A percentile compares a stretch with the other conserved stretches of the same genome.
phyloP scores from a whole-genome alignment of 2,113 vertebrate species.

The Corapipo altera region DNA sequence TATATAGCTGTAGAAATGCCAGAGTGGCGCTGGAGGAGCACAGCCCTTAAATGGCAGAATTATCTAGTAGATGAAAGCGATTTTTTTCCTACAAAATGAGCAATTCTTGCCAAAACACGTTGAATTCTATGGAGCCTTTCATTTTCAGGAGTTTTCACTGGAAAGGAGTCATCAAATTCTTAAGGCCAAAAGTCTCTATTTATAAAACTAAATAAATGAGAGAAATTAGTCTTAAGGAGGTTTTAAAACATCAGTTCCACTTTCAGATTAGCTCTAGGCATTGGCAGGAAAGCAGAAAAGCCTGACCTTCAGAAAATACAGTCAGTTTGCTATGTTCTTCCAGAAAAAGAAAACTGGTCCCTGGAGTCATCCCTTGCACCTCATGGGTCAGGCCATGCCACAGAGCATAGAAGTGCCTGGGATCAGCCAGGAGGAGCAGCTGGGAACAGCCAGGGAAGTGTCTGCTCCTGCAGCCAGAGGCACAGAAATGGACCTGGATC shows the following conservation, averaged over 20 bases:
- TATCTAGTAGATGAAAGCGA: background rate
- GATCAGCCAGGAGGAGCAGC: background rate
- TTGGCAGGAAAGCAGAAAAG: background rate
- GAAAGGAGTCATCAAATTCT: background rate
- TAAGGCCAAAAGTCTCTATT: background rate
- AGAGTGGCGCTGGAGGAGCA: background rate
- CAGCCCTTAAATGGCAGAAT: slow-evolving; percentile 23
- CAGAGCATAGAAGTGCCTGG: rapidly evolving
- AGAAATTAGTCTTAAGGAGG: background rate
- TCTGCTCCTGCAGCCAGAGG: background rate
- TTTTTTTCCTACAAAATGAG: background rate
- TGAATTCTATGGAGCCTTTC: background rate
- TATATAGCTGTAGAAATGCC: slow-evolving; percentile 35
- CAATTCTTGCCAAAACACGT: background rate
- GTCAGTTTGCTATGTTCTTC: background rate
- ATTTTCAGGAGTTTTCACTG: slow-evolving; percentile 1
- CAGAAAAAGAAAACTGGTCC: background rate
- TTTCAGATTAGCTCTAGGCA: background rate
- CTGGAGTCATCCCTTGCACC: background rate
- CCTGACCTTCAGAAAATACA: slow-evolving; percentile 6
- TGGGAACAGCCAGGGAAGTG: background rate
- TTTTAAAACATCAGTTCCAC: background rate
- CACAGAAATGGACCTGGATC: background rate
- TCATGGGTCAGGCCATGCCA: background rate
- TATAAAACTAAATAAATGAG: background rate